Base-by-base conservation (phyloP, 2,888 invertebrate genomes). In the Hesperia comma region DNA sequence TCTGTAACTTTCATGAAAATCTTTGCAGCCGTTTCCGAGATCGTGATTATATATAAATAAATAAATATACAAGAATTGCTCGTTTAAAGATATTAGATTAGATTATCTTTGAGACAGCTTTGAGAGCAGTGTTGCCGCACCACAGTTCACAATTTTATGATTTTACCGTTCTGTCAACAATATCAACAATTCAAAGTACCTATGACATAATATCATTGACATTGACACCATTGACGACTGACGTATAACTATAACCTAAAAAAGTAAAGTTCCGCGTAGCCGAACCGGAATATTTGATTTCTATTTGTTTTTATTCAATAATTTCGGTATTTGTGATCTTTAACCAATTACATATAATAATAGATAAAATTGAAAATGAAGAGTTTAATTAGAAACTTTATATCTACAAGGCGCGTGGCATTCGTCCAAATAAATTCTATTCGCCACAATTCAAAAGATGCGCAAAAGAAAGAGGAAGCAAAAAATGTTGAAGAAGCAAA, bases 401-500 rank as follows among this genome's bases (percentile, higher is more conserved):
- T 84, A 63, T 72, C 79, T 12, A 68, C 72, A 10, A 72, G 58
- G 32, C 64, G 58, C 32, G 51, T 60, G 17, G 58, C 81, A 12
- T 71, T 78, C 46, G 64, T 72, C n/a, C 75, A 79, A 68, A 72
- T 75, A 55, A 82, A 73, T 73, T 69, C 75, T 43, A 68, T 81
- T 14, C 80, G 88, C 43, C 76, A 78, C 26, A 75, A 73, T 69
- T 86, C 89, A 3, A 86, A 73, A 60, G 83, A 84, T 74, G 73
- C 77, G 0, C 74, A 80, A n/a, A 75, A 78, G 10, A 61, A 61
- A 19, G 63, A 63, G 10, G 78, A 83, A 74, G 79, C 82, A 70
- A 85, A 84, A 74, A 82, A 84, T 74, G 75, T 77, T 69, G 88
- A 88, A 75, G 86, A 88, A 77, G 79, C 83, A 54, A 86, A 79